These are phyloP conservation scores for Xenopus borealis DNA, from an alignment of 2,113 vertebrate species.

Conservation along the genomic window DNA sequence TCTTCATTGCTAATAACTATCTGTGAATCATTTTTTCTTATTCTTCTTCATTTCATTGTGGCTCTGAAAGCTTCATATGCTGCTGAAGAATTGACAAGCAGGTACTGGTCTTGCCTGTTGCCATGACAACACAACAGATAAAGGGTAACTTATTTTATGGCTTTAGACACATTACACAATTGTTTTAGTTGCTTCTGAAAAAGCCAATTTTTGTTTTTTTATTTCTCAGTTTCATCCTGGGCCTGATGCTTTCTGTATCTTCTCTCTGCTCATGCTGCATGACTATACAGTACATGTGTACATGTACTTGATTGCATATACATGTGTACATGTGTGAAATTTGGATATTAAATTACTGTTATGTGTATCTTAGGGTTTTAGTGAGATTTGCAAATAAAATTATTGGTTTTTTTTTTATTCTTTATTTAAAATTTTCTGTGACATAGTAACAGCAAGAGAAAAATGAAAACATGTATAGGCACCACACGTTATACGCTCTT, in stretches of 20 bases:
- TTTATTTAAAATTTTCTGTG: no score
- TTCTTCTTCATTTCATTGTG: not conserved
- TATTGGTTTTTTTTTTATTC: no score
- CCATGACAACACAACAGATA: constrained; percentile 30
- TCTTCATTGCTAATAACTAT: constrained; percentile 29
- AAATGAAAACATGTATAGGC: no score
- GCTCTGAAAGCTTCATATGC: constrained; percentile 19
- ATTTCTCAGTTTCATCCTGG: not conserved
- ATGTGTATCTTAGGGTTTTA: not conserved
- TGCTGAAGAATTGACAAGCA: constrained; percentile 11
- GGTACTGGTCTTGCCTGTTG: constrained; percentile 10
- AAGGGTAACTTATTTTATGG: constrained; percentile 9
- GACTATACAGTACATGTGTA: not conserved
- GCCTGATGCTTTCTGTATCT: not conserved
- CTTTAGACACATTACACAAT: constrained; percentile 29
- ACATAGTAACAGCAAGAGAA: no score
- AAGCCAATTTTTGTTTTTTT: constrained; percentile 4
- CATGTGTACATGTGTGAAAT: no score
- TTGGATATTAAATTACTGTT: not conserved
- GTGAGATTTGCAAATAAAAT: no score
- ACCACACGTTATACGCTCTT: no score
- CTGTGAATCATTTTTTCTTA: constrained; percentile 12
- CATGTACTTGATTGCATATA: no score
- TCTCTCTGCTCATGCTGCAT: not conserved
- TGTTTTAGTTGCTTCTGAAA: constrained; percentile 17